These are phyloP conservation scores for Drosophila flavopinicola DNA, from an alignment of 2,888 invertebrate genomes.

Conservation along the genomic window DNA sequence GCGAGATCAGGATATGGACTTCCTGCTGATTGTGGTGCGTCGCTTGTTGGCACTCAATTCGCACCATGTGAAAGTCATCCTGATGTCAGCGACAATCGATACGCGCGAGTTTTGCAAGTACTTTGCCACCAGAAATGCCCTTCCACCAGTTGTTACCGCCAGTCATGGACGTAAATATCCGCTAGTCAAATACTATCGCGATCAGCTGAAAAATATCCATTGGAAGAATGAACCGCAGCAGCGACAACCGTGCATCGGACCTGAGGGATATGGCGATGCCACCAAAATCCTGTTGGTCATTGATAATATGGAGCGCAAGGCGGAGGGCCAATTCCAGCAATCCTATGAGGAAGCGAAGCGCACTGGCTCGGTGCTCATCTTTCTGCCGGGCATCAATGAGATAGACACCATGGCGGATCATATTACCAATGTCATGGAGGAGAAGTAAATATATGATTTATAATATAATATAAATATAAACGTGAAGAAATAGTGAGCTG, in stretches of 20 bases:
- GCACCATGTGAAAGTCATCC: conserved; percentile 88
- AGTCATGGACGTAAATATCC: conserved; percentile 85
- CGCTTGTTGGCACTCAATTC: conserved; percentile 89
- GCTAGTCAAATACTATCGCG: conserved; percentile 88
- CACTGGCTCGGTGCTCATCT: conserved; percentile 90
- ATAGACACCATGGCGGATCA: conserved; percentile 86
- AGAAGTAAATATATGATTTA: conserved; percentile 40
- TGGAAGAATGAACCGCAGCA: conserved; percentile 66
- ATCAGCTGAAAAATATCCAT: conserved; percentile 84
- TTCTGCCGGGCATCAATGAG: conserved; percentile 94
- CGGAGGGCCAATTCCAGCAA: conserved; percentile 74
- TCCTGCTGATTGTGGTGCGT: conserved; percentile 92
- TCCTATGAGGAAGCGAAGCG: conserved; percentile 39
- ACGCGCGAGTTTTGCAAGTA: conserved; percentile 84
- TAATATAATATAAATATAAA: too few species aligned
- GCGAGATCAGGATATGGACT: conserved; percentile 96
- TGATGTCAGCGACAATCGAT: conserved; percentile 98
- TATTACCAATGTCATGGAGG: conserved; percentile 19
- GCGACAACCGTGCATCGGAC: conserved; percentile 86
- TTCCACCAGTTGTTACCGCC: conserved; percentile 87
- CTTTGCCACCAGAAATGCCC: conserved; percentile 75
- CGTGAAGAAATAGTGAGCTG: not conserved
- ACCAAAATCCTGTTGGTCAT: conserved; percentile 87
- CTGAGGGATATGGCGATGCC: conserved; percentile 87
- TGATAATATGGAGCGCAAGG: conserved; percentile 83